These are phyloP conservation scores for Hippoglossus stenolepis DNA, from an alignment of 2,113 vertebrate genomes.

Conservation along the genomic window DNA sequence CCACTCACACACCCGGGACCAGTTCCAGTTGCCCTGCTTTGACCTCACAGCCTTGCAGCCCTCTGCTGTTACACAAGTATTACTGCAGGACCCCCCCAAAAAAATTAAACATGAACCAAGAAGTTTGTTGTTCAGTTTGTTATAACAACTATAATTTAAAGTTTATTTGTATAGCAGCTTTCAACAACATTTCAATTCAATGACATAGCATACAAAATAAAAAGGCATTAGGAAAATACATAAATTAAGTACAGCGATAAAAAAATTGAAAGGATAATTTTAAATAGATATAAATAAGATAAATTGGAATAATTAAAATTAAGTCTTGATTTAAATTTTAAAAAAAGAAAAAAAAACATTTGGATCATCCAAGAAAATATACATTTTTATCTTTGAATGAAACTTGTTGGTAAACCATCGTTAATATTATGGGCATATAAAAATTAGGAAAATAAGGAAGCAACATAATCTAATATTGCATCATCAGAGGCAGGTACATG, in stretches of 20 bases:
- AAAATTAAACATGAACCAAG: not conserved
- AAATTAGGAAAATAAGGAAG: no score
- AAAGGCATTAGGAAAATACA: not conserved
- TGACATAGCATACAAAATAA: not conserved
- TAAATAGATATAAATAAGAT: not conserved
- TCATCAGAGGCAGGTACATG: no score
- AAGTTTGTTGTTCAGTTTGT: not conserved
- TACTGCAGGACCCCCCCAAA: conserved; percentile 44
- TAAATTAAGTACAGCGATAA: not conserved
- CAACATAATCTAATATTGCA: no score
- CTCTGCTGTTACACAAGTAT: conserved; percentile 62
- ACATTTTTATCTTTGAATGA: not conserved
- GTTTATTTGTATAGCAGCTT: not conserved
- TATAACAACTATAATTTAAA: not conserved
- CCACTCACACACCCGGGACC: conserved; percentile 22
- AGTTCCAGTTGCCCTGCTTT: conserved; percentile 29
- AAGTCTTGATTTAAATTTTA: no score
- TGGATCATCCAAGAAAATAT: no score
- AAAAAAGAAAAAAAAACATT: no score
- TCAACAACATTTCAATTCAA: not conserved
- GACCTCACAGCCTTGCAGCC: conserved; percentile 54
- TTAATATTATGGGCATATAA: not conserved
- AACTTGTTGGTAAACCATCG: not conserved
- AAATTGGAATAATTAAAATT: not conserved
- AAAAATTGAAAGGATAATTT: not conserved